Base-by-base conservation (phyloP, 1,140 invertebrate species). In the Anastrepha obliqua region DNA sequence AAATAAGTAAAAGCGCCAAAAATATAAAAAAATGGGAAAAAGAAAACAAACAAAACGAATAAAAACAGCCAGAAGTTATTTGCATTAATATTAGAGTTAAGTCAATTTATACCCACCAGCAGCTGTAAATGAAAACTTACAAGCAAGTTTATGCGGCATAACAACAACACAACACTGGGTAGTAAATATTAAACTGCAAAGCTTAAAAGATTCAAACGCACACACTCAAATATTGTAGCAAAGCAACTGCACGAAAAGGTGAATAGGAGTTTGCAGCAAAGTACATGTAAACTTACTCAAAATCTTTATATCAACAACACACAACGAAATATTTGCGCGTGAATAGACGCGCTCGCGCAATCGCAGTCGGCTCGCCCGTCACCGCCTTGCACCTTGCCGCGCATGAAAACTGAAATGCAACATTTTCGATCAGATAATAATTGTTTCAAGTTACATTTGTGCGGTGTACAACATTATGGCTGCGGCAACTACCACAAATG, bases 41-140 rank as follows among this genome's bases (percentile, higher is more conserved):
- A 29, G 29, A 29, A 29, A 29, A 29, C 29, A 58, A 86, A 58
- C 58, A 55, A 59, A 78, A 6, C 17, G 15, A 11, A 59, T 42
- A 55, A 86, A 59, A 62, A 86, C 85, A 86, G 87, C 90, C 90
- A 89, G 86, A 89, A 90, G 91, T 90, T 91, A 92, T 92, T 92
- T 92, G 90, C 90, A 91, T 92, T 92, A 92, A 91, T 67, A 59
- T 59, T 91, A 92, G 90, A 90, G 89, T 88, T 88, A 89, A 89
- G 89, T 89, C 89, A 91, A 92, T 92, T 92, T 92, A 91, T 91
- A 87, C 90, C 90, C 89, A 90, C 90, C 89, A 90, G 91, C 91
- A 89, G 89, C 70, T 88, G 87, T 85, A 88, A 88, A 88, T 88
- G 88, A 88, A 90, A 88, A 20, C 65, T 51, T 15, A 9, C 70